Evolutionary conservation across 2,113 vertebrate species (phyloP).

Genomic region (Rhynchopsitta pachyrhyncha): DNA sequence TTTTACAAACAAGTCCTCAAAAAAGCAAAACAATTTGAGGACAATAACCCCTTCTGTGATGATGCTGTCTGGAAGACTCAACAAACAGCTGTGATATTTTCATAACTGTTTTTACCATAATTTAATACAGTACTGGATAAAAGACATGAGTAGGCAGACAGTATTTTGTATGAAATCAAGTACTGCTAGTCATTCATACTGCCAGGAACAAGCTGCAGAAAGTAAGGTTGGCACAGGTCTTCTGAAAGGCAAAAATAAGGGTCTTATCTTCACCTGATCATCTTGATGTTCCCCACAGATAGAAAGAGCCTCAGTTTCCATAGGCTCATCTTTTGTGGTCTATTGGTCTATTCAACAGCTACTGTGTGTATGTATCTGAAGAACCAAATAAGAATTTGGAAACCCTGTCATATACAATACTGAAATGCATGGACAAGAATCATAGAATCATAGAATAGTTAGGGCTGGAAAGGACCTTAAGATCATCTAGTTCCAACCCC

Average conservation of each 20-base stretch:
- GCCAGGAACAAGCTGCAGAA: neutral
- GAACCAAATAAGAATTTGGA: neutral
- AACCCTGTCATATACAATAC: neutral
- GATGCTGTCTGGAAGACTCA: neutral
- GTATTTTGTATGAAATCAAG: neutral
- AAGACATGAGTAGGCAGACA: neutral
- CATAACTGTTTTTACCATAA: neutral
- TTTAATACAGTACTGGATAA: neutral
- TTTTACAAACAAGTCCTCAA: neutral
- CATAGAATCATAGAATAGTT: no score
- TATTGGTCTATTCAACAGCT: neutral
- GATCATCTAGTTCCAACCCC: no score
- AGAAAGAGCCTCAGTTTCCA: neutral
- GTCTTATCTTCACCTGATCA: neutral
- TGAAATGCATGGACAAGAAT: neutral
- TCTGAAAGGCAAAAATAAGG: neutral
- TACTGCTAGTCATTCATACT: neutral
- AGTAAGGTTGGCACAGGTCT: neutral
- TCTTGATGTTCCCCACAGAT: neutral
- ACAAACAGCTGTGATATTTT: neutral
- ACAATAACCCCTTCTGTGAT: neutral
- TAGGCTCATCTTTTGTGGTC: neutral
- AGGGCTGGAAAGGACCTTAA: no score
- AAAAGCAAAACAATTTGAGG: neutral
- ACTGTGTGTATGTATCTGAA: rapidly evolving